Conservation (phyloP, 2,888 invertebrate genomes). For the Ephialtes manifestator region DNA sequence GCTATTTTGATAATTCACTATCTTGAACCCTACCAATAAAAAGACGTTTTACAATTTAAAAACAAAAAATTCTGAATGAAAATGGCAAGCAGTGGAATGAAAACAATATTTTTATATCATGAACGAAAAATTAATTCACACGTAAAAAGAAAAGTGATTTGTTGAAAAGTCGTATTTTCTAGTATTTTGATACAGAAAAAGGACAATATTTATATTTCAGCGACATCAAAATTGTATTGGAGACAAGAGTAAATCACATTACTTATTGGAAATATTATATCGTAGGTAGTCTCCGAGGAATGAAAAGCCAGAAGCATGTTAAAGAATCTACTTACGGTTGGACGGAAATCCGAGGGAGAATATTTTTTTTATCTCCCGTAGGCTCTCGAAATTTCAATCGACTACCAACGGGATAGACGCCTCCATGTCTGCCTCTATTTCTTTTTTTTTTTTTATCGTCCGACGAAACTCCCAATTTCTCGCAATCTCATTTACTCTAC, state of each 20-base stretch:
- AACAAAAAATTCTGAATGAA: no score
- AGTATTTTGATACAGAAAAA: no score
- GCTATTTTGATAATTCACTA: no score
- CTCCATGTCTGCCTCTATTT: not conserved
- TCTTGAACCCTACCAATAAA: no score
- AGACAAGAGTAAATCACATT: not conserved
- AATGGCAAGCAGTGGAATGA: no score
- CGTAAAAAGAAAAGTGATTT: not conserved
- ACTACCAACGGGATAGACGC: conserved; percentile 6
- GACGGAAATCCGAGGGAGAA: conserved; percentile 5
- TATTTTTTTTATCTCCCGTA: not conserved
- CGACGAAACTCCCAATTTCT: conserved; percentile 4
- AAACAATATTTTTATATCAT: no score
- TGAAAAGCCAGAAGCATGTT: not conserved
- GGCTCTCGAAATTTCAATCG: conserved; percentile 14
- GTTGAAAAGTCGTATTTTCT: not conserved
- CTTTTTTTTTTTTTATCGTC: not conserved
- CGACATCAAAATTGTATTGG: not conserved
- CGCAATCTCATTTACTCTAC: conserved; percentile 7
- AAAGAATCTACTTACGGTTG: not conserved
- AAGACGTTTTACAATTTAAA: no score
- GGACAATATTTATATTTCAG: not conserved
- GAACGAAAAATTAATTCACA: no score
- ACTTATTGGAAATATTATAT: not conserved
- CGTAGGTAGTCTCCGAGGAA: not conserved